Base-by-base conservation (phyloP, 2,797 vertebrate genomes). In the Liparis tanakae region DNA sequence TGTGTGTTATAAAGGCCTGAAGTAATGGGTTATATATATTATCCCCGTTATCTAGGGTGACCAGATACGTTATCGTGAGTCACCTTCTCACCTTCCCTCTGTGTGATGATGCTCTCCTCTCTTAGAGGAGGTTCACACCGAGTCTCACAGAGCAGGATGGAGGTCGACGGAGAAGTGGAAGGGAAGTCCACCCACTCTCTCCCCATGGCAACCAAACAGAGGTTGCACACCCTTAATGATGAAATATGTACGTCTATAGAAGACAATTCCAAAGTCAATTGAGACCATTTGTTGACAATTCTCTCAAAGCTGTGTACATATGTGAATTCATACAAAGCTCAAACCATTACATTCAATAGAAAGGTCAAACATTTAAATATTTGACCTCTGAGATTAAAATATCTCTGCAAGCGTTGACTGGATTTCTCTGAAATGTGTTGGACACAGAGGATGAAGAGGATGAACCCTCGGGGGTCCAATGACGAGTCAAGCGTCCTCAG, bases 131-230 rank as follows among this genome's bases (percentile, higher is more conserved):
- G 41, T 76, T 78, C 64, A 72, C 18, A 54, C 17, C 10, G 20
- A 81, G 36, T 1, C 13, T 61, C 39, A 64, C 54, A 18, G 30
- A 39, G 51, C 36, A 22, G 41, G 48, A 14, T 63, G 70, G 41
- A 74, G 65, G 72, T 22, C 25, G 54, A 48, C 56, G 66, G 37
- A 70, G 46, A 69, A 57, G 18, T 55, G 39, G 36, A 54, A 58
- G 53, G 67, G 7, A 73, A 71, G 22, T 58, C 70, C 82, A 87
- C 79, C 85, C 81, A 77, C 81, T 83, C 74, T 59, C 74, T 88
- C 85, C 74, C 75, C 81, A 87, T 68, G 73, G 66, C 82, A 82
- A 80, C 68, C 67, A 82, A 62, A 66, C 65, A 66, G 72, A 58
- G 56, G 68, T 6, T 30, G 55, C 9, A 33, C 6, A 34, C 10